A percentile compares a stretch with the other conserved stretches of the same genome.
Evolutionary conservation across 1,140 invertebrate genomes (phyloP).

Genomic region (Theocolax elegans): DNA sequence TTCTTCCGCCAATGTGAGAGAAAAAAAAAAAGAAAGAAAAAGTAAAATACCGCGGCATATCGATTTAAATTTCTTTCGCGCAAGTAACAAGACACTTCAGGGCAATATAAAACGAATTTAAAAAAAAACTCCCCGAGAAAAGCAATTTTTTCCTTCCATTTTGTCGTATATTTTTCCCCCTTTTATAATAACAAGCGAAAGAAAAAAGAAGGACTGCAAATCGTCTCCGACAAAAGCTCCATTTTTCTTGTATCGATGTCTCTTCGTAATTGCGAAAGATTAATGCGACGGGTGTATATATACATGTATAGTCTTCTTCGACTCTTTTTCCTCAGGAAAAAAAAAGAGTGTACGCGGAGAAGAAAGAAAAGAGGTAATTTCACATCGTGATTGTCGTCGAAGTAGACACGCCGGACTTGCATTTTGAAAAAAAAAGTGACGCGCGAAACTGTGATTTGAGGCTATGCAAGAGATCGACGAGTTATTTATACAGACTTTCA

Average conservation of each 20-base stretch:
- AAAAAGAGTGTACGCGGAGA: not conserved
- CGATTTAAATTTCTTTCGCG: not conserved
- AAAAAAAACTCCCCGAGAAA: not conserved
- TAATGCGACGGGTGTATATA: not conserved
- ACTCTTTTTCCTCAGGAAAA: too few species aligned
- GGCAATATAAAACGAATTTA: not conserved
- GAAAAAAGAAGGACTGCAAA: not conserved
- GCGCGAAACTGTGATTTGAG: not conserved
- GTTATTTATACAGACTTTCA: conserved; percentile 10
- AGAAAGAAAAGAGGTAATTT: not conserved
- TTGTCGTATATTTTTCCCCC: not conserved
- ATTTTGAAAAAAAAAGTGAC: not conserved
- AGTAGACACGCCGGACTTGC: too few species aligned
- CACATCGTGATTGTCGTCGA: too few species aligned
- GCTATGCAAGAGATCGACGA: not conserved
- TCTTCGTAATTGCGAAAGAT: not conserved
- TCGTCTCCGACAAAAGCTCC: conserved; percentile 16
- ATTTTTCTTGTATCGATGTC: conserved; percentile 9
- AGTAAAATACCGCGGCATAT: too few species aligned
- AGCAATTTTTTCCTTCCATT: conserved; percentile 6
- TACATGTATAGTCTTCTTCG: too few species aligned
- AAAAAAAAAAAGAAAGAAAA: too few species aligned
- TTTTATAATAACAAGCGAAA: not conserved
- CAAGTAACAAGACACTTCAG: not conserved
- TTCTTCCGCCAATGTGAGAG: not conserved